Conservation (phyloP, 2,888 invertebrate species). For the Alcis repandata region DNA sequence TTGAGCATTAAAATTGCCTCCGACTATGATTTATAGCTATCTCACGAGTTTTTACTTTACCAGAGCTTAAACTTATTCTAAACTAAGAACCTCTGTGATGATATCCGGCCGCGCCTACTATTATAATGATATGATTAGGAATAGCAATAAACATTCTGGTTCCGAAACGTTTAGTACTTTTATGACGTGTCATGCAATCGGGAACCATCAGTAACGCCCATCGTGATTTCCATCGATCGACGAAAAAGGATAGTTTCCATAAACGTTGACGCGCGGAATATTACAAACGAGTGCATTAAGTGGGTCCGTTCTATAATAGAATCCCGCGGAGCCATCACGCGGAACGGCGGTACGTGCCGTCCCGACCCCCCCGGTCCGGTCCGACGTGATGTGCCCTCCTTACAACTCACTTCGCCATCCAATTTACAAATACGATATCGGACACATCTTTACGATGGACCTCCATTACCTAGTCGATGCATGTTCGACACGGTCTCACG, state of each 20-base stretch:
- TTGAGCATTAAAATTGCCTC: too few relatives aligned
- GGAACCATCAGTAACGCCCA: neutral
- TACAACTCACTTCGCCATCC: constrained; percentile 9
- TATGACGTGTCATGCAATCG: constrained; percentile 2
- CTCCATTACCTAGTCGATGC: constrained; percentile 19
- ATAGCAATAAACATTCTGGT: neutral
- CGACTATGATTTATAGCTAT: too few relatives aligned
- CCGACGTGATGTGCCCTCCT: constrained; percentile 25
- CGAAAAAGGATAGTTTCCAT: constrained; percentile 18
- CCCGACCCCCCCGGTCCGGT: constrained; percentile 2
- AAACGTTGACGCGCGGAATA: constrained; percentile 61
- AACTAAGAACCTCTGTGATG: too few relatives aligned
- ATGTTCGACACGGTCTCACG: constrained; percentile 3
- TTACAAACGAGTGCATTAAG: constrained; percentile 55
- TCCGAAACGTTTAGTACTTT: neutral
- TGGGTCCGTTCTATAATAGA: constrained; percentile 47
- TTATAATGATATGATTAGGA: too few relatives aligned
- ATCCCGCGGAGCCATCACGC: constrained; percentile 37
- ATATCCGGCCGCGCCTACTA: too few relatives aligned
- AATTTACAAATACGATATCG: constrained; percentile 25
- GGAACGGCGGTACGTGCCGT: constrained; percentile 33
- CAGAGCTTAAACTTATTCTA: too few relatives aligned
- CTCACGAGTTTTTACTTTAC: too few relatives aligned
- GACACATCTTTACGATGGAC: constrained; percentile 33
- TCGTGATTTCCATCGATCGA: neutral